Percentiles rank a stretch among this genome's conserved stretches.
Evolutionary conservation across 1,140 invertebrate genomes (phyloP).

Genomic region (Drosophila insularis): DNA sequence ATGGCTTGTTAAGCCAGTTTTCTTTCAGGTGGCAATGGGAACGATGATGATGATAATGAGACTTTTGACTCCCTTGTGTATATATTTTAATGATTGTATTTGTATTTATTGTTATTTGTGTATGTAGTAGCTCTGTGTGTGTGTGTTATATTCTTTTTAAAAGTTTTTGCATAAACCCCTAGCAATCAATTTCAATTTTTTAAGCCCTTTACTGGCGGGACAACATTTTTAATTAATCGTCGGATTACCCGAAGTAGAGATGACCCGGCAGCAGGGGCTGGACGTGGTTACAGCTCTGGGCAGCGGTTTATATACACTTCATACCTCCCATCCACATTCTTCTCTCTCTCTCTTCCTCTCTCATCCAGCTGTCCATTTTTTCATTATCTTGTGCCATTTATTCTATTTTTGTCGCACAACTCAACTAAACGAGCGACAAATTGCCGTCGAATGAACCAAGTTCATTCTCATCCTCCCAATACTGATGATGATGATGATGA

Average conservation of each 20-base stretch:
- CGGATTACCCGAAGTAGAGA: conserved; percentile 60
- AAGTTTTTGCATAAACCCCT: conserved; percentile 66
- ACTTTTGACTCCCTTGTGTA: conserved; percentile 60
- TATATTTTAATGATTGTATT: conserved; percentile 66
- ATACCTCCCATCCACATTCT: not conserved
- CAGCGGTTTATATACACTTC: conserved; percentile 54
- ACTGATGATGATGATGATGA: conserved; percentile 27
- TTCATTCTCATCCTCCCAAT: conserved; percentile 7
- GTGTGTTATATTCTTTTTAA: conserved; percentile 1
- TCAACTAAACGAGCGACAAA: conserved; percentile 80
- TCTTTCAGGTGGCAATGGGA: conserved; percentile 51
- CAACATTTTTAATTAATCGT: conserved; percentile 80
- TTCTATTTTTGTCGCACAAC: conserved; percentile 78
- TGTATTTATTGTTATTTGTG: conserved; percentile 69
- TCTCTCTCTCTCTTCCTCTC: no score
- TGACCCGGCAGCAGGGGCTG: not conserved
- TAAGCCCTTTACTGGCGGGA: conserved; percentile 71
- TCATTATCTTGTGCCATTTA: conserved; percentile 76
- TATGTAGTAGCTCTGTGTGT: not conserved
- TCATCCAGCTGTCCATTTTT: conserved; percentile 71
- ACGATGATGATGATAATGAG: conserved; percentile 39
- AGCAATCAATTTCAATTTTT: conserved; percentile 78
- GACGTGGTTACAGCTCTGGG: conserved; percentile 45
- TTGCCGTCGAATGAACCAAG: conserved; percentile 54
- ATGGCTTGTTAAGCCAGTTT: conserved; percentile 65